A percentile compares a stretch with the other conserved stretches of the same genome.
phyloP scores from a whole-genome alignment of 1,140 invertebrate species.

The Ceratosolen solmsi region DNA sequence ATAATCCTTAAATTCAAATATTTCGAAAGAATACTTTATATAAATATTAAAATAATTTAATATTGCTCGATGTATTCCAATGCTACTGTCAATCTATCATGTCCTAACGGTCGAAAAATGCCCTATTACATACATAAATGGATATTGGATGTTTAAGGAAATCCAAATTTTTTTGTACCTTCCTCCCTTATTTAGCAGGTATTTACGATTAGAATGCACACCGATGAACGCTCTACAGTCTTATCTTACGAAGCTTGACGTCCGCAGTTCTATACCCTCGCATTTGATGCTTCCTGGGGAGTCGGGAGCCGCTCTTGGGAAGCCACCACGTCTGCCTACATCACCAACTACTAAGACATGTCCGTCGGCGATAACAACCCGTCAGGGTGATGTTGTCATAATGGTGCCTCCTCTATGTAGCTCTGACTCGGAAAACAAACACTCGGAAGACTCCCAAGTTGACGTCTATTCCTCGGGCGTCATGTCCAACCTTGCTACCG shows the following conservation, averaged over 20 bases:
- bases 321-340: conserved; percentile 51
- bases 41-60: no score
- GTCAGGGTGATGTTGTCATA: conserved; percentile 77
- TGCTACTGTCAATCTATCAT: no score
- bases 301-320: conserved; percentile 51
- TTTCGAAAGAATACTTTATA: no score
- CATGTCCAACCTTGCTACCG: not conserved
- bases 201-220: conserved; percentile 4
- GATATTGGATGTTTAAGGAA: conserved; percentile 47
- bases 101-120: no score
- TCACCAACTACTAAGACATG: conserved; percentile 25
- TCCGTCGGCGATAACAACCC: conserved; percentile 55
- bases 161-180: conserved; percentile 5
- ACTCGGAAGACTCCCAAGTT: conserved; percentile 23
- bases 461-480: not conserved
- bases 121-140: not conserved
- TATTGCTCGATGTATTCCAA: no score
- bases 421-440: conserved; percentile 63
- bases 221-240: not conserved
- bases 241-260: conserved; percentile 5
- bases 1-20: no score
- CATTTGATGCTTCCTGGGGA: conserved; percentile 71
- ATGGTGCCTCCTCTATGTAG: conserved; percentile 74
- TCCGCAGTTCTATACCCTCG: conserved; percentile 74
- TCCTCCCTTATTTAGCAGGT: conserved; percentile 7